phyloP scores from a whole-genome alignment of 2,888 invertebrate genomes.

The Mesorhabditis sp. region DNA sequence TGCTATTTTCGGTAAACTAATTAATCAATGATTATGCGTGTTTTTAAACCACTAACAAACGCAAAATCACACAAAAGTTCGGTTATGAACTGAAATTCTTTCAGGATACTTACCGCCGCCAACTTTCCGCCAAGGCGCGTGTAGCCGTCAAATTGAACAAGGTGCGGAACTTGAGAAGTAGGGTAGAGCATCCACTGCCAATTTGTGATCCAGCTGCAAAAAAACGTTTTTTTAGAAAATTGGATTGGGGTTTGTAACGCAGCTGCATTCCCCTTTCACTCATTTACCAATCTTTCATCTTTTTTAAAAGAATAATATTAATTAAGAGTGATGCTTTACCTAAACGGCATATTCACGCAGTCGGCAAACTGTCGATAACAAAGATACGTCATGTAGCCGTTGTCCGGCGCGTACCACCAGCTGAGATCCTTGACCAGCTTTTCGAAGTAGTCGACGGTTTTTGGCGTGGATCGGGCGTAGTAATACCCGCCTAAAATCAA shows the following conservation, averaged over 20 bases:
- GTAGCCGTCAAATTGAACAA: slow-evolving; percentile 56
- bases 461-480: slow-evolving; percentile 30
- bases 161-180: slow-evolving; percentile 21
- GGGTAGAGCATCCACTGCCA: slow-evolving; percentile 51
- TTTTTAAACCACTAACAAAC: no score
- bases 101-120: slow-evolving; percentile 22
- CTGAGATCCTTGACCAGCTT: slow-evolving; percentile 41
- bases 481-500: slow-evolving; percentile 50
- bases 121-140: slow-evolving; percentile 45
- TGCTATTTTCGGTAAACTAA: no score
- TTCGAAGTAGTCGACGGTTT: slow-evolving; percentile 37
- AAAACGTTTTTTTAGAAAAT: background rate
- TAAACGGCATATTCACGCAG: slow-evolving; percentile 31
- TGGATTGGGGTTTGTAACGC: background rate
- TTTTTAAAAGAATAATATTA: background rate
- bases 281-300: background rate
- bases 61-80: no score
- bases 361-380: slow-evolving; percentile 34
- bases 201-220: slow-evolving; percentile 46
- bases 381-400: slow-evolving; percentile 54
- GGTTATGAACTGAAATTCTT: no score
- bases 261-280: no score
- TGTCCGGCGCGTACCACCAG: slow-evolving; percentile 53
- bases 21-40: no score
- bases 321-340: slow-evolving; percentile 16